A percentile compares a stretch with the other conserved stretches of the same genome.
phyloP scores from a whole-genome alignment of 1,140 invertebrate species.

The Drosophila lini region DNA sequence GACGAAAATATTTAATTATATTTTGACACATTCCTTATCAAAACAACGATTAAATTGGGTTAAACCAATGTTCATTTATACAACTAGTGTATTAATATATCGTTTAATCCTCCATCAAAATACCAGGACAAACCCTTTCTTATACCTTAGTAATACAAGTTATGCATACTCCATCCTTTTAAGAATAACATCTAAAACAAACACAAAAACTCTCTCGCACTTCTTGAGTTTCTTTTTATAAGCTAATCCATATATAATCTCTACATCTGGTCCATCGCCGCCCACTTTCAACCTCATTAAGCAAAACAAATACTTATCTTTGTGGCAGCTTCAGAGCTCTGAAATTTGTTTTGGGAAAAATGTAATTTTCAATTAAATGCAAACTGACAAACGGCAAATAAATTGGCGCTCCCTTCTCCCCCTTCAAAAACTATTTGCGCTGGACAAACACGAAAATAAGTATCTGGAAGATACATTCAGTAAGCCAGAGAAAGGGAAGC shows the following conservation, averaged over 20 bases:
- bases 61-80: neutral
- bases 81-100: too few relatives aligned
- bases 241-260: conserved; percentile 3
- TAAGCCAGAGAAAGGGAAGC: neutral
- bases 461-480: conserved; percentile 64
- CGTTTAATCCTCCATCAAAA: neutral
- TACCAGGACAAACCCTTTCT: neutral
- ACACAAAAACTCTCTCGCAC: neutral
- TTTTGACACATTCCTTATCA: neutral
- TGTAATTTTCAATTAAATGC: conserved; percentile 62
- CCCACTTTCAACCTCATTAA: conserved; percentile 70
- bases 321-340: neutral
- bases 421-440: conserved; percentile 66
- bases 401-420: conserved; percentile 32
- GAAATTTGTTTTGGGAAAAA: conserved; percentile 40
- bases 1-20: too few relatives aligned
- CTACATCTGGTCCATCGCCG: conserved; percentile 14
- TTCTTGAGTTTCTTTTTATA: neutral
- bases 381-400: conserved; percentile 54
- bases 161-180: too few relatives aligned
- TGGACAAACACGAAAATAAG: conserved; percentile 53
- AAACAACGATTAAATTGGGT: neutral
- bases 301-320: conserved; percentile 47
- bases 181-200: neutral
- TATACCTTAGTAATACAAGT: too few relatives aligned